phyloP scores from a whole-genome alignment of 2,888 invertebrate species.

The Bombylius major region DNA sequence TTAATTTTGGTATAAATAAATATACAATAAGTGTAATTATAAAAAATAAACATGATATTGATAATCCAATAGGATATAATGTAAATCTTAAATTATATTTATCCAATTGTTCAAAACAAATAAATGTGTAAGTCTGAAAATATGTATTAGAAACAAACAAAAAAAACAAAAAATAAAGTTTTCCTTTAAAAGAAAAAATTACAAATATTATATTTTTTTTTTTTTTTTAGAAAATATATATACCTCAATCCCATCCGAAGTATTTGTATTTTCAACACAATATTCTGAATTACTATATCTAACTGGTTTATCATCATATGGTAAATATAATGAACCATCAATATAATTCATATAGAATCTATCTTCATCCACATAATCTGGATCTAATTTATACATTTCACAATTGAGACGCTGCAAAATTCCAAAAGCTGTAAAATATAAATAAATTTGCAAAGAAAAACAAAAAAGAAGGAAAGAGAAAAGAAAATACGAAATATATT shows the following conservation, averaged over 20 bases:
- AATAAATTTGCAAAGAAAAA: not conserved
- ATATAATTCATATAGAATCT: constrained; percentile 24
- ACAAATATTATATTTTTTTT: too few species aligned
- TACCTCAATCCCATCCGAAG: constrained; percentile 22
- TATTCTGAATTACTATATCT: constrained; percentile 26
- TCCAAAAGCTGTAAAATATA: constrained; percentile 24
- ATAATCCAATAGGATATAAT: constrained; percentile 34
- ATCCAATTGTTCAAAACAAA: constrained; percentile 31
- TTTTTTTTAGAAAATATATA: not conserved
- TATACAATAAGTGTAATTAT: constrained; percentile 54
- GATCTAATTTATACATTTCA: constrained; percentile 27
- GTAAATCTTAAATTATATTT: constrained; percentile 28
- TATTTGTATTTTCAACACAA: constrained; percentile 26
- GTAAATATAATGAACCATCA: constrained; percentile 27
- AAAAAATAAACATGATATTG: constrained; percentile 53
- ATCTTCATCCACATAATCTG: constrained; percentile 24
- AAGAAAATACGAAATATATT: not conserved
- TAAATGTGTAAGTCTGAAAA: constrained; percentile 20
- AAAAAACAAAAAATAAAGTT: not conserved
- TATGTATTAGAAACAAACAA: too few species aligned
- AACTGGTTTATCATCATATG: constrained; percentile 16
- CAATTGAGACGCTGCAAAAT: constrained; percentile 27
- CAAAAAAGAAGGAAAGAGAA: not conserved
- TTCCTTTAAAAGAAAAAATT: not conserved
- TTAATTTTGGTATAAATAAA: constrained; percentile 47